Conservation (phyloP, 2,888 invertebrate genomes). For the Sminthurides aquaticus region DNA sequence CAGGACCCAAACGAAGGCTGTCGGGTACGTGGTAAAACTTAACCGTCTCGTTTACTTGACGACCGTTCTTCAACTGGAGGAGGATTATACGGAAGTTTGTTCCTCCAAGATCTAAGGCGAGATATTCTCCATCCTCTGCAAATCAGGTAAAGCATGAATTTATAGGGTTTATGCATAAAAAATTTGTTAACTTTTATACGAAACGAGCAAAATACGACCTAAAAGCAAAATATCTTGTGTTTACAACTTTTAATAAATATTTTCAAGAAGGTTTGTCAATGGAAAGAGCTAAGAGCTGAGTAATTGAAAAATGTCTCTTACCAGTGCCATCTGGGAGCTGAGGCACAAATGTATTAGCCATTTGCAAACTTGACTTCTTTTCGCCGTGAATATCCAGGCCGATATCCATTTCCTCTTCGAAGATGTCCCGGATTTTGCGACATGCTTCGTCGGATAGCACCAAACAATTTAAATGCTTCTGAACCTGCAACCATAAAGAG, state of each 20-base stretch:
- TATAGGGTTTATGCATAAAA: no score
- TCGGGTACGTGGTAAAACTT: conserved; percentile 52
- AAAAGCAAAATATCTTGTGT: no score
- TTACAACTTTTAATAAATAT: no score
- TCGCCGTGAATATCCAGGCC: conserved; percentile 51
- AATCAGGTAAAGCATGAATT: background rate
- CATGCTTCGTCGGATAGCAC: conserved; percentile 50
- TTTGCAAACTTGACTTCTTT: conserved; percentile 57
- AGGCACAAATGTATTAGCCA: conserved; percentile 70
- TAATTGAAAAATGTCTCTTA: conserved; percentile 44
- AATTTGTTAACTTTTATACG: no score
- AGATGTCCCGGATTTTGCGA: conserved; percentile 54
- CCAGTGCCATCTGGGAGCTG: conserved; percentile 64
- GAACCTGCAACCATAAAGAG: conserved; percentile 41
- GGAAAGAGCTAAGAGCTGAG: no score
- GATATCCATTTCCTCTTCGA: conserved; percentile 57
- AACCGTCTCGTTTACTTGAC: conserved; percentile 13
- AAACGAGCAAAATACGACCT: no score
- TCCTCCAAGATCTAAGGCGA: conserved; percentile 73
- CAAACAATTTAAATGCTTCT: conserved; percentile 44
- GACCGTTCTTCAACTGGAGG: conserved; percentile 52
- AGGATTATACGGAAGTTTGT: conserved; percentile 70
- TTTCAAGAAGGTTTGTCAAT: no score
- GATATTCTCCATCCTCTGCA: conserved; percentile 48
- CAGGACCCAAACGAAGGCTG: conserved; percentile 57